Conservation (phyloP, 1,140 invertebrate genomes). For the Copidosoma floridanum region DNA sequence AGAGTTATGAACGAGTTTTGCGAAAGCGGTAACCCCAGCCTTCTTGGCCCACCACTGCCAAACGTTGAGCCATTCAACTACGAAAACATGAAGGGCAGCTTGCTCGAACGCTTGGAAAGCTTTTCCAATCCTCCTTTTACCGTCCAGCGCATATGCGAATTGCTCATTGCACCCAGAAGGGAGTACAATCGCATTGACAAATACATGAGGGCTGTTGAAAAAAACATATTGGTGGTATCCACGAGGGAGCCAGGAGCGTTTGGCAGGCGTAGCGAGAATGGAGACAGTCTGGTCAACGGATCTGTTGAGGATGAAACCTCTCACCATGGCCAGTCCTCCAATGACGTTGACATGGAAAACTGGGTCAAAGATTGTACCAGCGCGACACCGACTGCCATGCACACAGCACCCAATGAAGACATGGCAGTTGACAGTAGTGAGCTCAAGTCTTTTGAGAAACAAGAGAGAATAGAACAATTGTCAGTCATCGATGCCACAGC, state of each 20-base stretch:
- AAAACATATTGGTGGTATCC: constrained; percentile 92
- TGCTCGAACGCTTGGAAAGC: constrained; percentile 80
- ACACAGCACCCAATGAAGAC: constrained; percentile 31
- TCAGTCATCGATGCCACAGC: constrained; percentile 25
- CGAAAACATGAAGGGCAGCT: constrained; percentile 81
- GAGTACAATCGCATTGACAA: constrained; percentile 96
- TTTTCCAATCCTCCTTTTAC: constrained; percentile 92
- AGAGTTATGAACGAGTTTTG: constrained; percentile 85
- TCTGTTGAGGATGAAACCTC: constrained; percentile 48
- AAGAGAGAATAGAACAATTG: constrained; percentile 22
- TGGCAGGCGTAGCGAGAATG: constrained; percentile 64
- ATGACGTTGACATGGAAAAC: constrained; percentile 51
- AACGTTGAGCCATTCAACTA: constrained; percentile 91
- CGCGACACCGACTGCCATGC: constrained; percentile 32
- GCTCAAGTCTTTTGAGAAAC: background rate
- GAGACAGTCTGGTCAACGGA: constrained; percentile 64
- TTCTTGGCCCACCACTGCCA: constrained; percentile 75
- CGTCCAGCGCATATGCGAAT: constrained; percentile 91
- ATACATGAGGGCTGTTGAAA: constrained; percentile 91
- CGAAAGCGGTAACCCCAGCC: constrained; percentile 71
- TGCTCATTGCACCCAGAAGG: constrained; percentile 85
- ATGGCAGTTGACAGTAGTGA: constrained; percentile 18
- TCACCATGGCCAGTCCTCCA: constrained; percentile 32
- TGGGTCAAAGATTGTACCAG: constrained; percentile 51
- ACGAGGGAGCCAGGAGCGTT: constrained; percentile 81